Evolutionary conservation across 92 coral and sea anemone genomes (phyloP).

Genomic region (Scolanthus callimorphus): DNA sequence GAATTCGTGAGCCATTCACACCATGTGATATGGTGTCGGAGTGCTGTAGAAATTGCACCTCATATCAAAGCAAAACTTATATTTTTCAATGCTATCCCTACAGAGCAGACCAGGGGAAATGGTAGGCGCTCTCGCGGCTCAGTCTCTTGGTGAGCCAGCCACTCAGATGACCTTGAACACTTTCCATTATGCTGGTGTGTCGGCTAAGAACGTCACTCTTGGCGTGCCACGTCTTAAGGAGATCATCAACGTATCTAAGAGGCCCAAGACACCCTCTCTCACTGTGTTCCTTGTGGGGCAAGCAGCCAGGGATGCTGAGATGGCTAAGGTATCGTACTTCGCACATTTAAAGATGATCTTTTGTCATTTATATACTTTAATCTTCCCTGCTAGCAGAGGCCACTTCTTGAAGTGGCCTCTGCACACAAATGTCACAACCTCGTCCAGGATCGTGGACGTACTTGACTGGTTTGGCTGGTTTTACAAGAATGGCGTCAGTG

Average conservation of each 20-base stretch:
- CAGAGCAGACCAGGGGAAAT: slow-evolving; percentile 99
- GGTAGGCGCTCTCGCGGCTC: slow-evolving; percentile 99
- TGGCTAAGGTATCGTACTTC: slow-evolving; percentile 81
- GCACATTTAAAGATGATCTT: no score
- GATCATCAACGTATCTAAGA: slow-evolving; percentile 97
- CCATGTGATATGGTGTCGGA: no score
- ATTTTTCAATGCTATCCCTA: background rate
- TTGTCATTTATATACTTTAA: no score
- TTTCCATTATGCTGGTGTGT: slow-evolving; percentile 99
- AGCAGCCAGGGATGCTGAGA: slow-evolving; percentile 99
- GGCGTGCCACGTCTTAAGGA: slow-evolving; percentile 99
- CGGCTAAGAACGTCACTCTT: slow-evolving; percentile 97
- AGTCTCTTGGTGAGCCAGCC: slow-evolving; percentile 99
- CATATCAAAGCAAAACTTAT: no score
- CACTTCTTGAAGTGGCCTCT: no score
- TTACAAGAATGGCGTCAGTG: no score
- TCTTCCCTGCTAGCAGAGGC: no score
- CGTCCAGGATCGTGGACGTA: no score
- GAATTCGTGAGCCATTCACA: no score
- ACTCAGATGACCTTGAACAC: slow-evolving; percentile 99
- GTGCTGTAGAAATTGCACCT: no score
- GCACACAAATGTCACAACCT: no score
- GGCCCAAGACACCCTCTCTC: slow-evolving; percentile 97
- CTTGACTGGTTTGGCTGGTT: no score
- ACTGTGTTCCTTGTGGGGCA: slow-evolving; percentile 94